phyloP scores from a whole-genome alignment of 2,888 invertebrate species.

The Tipula confusa region DNA sequence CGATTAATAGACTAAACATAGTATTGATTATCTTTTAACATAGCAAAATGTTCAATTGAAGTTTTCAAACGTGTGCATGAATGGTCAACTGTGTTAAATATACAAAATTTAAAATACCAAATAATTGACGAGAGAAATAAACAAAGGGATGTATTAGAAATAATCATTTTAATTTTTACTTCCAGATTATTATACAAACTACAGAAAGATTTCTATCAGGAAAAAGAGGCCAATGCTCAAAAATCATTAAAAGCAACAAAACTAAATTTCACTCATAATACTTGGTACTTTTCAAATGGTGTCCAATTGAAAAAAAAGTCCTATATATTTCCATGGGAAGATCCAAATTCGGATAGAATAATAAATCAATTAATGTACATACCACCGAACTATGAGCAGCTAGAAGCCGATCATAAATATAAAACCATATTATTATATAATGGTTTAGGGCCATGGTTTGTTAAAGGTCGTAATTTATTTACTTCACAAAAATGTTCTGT shows the following conservation, averaged over 20 bases:
- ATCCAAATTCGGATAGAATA: slow-evolving; percentile 67
- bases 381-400: slow-evolving; percentile 66
- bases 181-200: neutral
- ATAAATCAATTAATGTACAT: slow-evolving; percentile 83
- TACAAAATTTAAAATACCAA: too few species aligned
- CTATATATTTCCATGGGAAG: slow-evolving; percentile 74
- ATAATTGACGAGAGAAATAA: too few species aligned
- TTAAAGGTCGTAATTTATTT: slow-evolving; percentile 65
- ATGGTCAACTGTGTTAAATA: too few species aligned
- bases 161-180: too few species aligned
- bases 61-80: too few species aligned
- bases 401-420: slow-evolving; percentile 47
- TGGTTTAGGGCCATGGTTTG: slow-evolving; percentile 75
- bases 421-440: slow-evolving; percentile 64
- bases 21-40: too few species aligned
- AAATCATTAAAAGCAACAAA: neutral
- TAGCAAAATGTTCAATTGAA: too few species aligned
- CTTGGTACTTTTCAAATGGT: slow-evolving; percentile 79
- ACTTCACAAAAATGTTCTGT: slow-evolving; percentile 76
- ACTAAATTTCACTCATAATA: slow-evolving; percentile 39
- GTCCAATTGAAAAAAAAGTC: slow-evolving; percentile 60
- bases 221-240: neutral
- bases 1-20: too few species aligned
- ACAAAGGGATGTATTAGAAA: too few species aligned
- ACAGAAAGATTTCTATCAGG: too few species aligned